These are phyloP conservation scores for Catharus fuscescens DNA, from an alignment of 2,113 vertebrate genomes.

Conservation along the genomic window DNA sequence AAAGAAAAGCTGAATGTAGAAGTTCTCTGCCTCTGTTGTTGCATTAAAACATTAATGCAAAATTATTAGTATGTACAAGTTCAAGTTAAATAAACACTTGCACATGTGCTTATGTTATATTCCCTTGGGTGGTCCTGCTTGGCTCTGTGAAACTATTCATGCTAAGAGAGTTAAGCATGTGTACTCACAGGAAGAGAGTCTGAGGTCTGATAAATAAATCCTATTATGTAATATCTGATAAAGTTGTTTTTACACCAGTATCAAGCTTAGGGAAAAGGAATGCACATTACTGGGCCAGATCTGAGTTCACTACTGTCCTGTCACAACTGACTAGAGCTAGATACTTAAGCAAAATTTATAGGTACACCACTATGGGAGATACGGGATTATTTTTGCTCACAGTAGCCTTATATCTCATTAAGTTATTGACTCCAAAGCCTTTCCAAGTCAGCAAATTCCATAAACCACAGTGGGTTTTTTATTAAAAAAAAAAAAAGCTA, in stretches of 20 bases:
- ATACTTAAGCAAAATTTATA: neutral
- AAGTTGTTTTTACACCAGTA: conserved; percentile 38
- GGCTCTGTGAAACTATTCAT: conserved; percentile 11
- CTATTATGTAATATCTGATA: conserved; percentile 59
- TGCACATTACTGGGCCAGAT: neutral
- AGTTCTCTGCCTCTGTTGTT: neutral
- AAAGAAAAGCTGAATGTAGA: neutral
- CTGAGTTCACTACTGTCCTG: conserved; percentile 2
- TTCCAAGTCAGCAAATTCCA: neutral
- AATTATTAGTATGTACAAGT: neutral
- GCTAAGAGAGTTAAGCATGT: conserved; percentile 5
- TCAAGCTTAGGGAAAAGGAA: conserved; percentile 3
- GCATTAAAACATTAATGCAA: neutral
- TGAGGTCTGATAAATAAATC: conserved; percentile 38
- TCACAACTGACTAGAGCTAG: neutral
- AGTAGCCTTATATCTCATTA: neutral
- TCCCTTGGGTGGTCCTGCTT: conserved; percentile 46
- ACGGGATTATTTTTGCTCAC: neutral
- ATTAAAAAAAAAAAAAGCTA: neutral
- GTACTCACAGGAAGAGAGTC: conserved; percentile 30
- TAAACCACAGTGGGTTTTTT: neutral
- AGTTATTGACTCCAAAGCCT: neutral
- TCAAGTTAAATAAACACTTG: neutral
- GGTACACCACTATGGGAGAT: neutral
- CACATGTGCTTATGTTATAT: neutral